Base-by-base conservation (phyloP, 2,888 invertebrate genomes). In the Amiota minor region DNA sequence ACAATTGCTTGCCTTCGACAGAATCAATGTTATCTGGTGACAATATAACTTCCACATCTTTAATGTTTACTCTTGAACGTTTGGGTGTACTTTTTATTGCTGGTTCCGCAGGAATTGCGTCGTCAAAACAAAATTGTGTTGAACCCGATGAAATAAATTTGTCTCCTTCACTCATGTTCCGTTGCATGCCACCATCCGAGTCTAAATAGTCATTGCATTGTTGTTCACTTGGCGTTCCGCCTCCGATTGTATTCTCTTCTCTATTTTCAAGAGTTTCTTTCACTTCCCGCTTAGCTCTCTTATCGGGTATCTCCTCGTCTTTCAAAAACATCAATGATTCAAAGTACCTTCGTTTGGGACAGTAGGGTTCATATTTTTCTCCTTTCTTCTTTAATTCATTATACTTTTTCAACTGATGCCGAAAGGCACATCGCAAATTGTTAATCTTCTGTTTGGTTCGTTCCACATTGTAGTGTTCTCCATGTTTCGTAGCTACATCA, bases 361-460 rank as follows among this genome's bases (percentile, higher is more conserved):
- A 89, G 49, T 89, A 89, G 0, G 86, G 84, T 18, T 89, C 89
- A 70, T 89, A 89, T 35, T 88, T 89, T 59, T 89, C 89, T 0
- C 86, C 86, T 74, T 87, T 89, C 56, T 85, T 89, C 71, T 89
- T 89, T 9, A 88, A 82, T 77, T 89, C 89, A 59, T 87, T 88
- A 65, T 87, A 88, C 72, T 89, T 89, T 18, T 89, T 87, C 11
- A 89, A 80, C 74, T 89, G 89, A 72, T 89, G 89, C 14, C 89
- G 84, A 78, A 89, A 89, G 61, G 89, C 89, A 76, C 89, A 89
- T 9, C 89, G 80, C 49, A 89, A 81, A 81, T 89, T 89, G 82
- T 89, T 89, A 74, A 89, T 89, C 79, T 89, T 89, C 76, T 89
- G 89, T 78, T 89, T 89, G 3, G 89, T 89, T 71, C 89, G 81